Evolutionary conservation across 2,797 vertebrate species (phyloP), one percentile per base, ranked within the genome.

Genomic region (Scomberomorus guttatus): DNA sequence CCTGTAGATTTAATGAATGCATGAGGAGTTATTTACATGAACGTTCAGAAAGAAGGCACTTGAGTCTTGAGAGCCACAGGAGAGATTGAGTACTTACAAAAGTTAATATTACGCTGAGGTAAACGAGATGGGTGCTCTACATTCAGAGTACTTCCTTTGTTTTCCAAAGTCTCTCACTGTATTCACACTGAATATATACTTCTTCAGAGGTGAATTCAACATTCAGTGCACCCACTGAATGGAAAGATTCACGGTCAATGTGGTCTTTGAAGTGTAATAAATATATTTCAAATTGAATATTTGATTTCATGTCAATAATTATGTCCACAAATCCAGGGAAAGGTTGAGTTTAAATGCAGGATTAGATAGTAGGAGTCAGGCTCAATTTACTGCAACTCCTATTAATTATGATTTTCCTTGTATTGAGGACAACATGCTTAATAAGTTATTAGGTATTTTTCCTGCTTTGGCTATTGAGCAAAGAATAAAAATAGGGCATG

Each of bases 401-500:
- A 74, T 72, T 81, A 77, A 85, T 90, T 89, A 78, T 80, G 46
- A 84, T 76, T 84, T 63, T 44, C 58, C 46, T 63, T 87, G 64
- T 85, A 90, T 90, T 87, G 85, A 89, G 90, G 84, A 91, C 86
- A 92, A 88, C 90, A 89, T 81, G 75, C 74, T 88, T 88, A 87
- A 92, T 90, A 88, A 91, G 81, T 90, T 87, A 86, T 88, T 65
- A 90, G 81, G 80, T 71, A 88, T 87, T 79, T 89, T 87, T 71
- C 52, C 76, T 90, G 80, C 55, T 87, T 83, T 88, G 82, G 84
- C 86, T 81, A 82, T 83, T 79, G 76, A 90, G 87, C 82, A 88
- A 71, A 88, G 81, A 83, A 75, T 81, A 62, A 85, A 90, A 87
- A 90, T 87, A 87, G 90, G 87, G 18, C 83, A 89, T 80, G 82